A percentile compares a stretch with the other conserved stretches of the same genome.
Conservation (phyloP, 2,113 vertebrate genomes). For the Anhinga rufa region DNA sequence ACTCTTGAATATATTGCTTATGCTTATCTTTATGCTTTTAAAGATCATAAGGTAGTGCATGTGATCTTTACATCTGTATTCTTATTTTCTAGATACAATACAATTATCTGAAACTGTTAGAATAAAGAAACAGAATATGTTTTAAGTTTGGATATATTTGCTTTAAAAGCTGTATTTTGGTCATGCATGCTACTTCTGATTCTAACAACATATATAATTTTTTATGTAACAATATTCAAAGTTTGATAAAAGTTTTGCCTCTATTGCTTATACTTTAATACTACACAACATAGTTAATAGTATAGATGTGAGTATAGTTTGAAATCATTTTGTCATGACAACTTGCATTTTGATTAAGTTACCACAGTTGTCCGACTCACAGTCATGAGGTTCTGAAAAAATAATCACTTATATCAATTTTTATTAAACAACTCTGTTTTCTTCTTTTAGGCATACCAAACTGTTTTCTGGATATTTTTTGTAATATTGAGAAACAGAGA, state of each 20-base stretch:
- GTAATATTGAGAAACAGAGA: neutral
- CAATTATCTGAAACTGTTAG: neutral
- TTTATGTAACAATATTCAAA: neutral
- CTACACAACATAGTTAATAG: neutral
- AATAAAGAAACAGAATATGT: neutral
- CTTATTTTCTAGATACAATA: neutral
- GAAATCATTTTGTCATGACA: neutral
- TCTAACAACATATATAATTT: neutral
- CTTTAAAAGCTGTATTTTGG: neutral
- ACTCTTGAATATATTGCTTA: neutral
- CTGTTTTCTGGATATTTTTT: neutral
- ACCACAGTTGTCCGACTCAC: neutral
- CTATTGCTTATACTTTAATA: neutral
- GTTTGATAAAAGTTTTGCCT: neutral
- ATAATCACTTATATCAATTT: neutral
- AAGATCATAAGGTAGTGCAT: neutral
- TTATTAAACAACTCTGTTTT: neutral
- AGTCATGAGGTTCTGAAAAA: neutral
- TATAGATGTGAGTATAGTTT: neutral
- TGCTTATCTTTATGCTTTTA: neutral
- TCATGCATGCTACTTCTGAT: neutral
- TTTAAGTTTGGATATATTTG: neutral
- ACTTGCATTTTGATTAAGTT: neutral
- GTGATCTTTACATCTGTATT: neutral
- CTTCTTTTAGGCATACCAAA: neutral